A percentile compares a stretch with the other conserved stretches of the same genome.
Conservation (phyloP, 1,140 invertebrate species). For the Formica selysi region DNA sequence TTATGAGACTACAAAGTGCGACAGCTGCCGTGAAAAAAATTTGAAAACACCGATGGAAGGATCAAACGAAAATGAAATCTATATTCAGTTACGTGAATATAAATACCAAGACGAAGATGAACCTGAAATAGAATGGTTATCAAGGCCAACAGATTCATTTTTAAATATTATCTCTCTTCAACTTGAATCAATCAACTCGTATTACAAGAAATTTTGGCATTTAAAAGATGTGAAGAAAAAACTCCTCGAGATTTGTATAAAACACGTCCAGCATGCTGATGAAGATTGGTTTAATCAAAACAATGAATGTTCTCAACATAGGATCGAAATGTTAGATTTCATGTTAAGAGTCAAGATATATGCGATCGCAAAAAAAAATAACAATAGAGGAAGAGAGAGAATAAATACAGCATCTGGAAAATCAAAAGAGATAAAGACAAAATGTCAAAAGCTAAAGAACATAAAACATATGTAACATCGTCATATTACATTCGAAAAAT, state of each 20-base stretch:
- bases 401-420: neutral
- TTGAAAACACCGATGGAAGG: slow-evolving; percentile 20
- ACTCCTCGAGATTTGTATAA: too few species aligned
- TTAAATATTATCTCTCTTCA: too few species aligned
- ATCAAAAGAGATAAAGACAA: slow-evolving; percentile 19
- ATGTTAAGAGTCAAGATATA: slow-evolving; percentile 18
- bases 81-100: neutral
- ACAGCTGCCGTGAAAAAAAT: slow-evolving; percentile 14
- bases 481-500: too few species aligned
- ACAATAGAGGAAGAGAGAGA: neutral
- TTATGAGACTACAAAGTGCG: neutral
- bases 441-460: slow-evolving; percentile 5
- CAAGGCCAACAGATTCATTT: slow-evolving; percentile 22
- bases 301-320: too few species aligned
- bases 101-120: neutral
- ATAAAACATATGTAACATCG: neutral
- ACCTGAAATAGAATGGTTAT: slow-evolving; percentile 15
- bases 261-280: too few species aligned
- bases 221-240: too few species aligned
- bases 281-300: too few species aligned
- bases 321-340: neutral
- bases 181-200: too few species aligned
- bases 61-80: slow-evolving; percentile 4
- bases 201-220: too few species aligned
- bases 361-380: slow-evolving; percentile 4